Percentiles rank a stretch among this genome's conserved stretches.
phyloP scores from a whole-genome alignment of 2,888 invertebrate species.

The Catocala sponsa region DNA sequence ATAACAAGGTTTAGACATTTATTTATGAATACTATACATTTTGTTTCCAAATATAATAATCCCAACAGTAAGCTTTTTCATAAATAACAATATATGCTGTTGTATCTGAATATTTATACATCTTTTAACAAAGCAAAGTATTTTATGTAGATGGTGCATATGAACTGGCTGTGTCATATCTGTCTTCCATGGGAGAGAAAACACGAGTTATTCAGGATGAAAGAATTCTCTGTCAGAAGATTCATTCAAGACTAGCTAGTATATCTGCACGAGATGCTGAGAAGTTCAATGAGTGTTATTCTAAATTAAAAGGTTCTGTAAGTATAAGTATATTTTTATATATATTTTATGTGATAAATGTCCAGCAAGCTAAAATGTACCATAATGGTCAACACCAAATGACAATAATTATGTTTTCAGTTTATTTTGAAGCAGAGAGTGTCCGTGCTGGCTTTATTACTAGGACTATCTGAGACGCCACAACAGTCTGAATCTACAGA shows the following conservation, averaged over 20 bases:
- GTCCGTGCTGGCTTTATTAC: slow-evolving; percentile 86
- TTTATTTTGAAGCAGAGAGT: slow-evolving; percentile 89
- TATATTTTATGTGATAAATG: no score
- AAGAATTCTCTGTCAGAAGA: slow-evolving; percentile 77
- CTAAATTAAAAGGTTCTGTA: slow-evolving; percentile 80
- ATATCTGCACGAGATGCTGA: slow-evolving; percentile 75
- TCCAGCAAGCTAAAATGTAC: no score
- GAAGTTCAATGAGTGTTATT: slow-evolving; percentile 81
- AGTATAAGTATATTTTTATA: slow-evolving; percentile 47
- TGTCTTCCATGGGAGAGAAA: slow-evolving; percentile 74
- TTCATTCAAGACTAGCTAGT: slow-evolving; percentile 68
- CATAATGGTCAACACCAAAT: no score
- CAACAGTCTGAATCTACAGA: slow-evolving; percentile 72
- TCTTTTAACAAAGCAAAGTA: not conserved
- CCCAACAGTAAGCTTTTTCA: slow-evolving; percentile 9
- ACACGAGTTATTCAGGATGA: slow-evolving; percentile 70
- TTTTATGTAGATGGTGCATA: slow-evolving; percentile 74
- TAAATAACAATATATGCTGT: not conserved
- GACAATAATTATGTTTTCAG: slow-evolving; percentile 62
- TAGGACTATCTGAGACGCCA: slow-evolving; percentile 75
- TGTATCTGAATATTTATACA: not conserved
- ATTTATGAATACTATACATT: slow-evolving; percentile 67
- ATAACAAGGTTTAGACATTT: slow-evolving; percentile 13
- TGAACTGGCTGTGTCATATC: slow-evolving; percentile 80
- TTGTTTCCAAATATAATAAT: slow-evolving; percentile 16